phyloP scores from a whole-genome alignment of 2,797 vertebrate genomes.

The Chiroxiphia lanceolata region DNA sequence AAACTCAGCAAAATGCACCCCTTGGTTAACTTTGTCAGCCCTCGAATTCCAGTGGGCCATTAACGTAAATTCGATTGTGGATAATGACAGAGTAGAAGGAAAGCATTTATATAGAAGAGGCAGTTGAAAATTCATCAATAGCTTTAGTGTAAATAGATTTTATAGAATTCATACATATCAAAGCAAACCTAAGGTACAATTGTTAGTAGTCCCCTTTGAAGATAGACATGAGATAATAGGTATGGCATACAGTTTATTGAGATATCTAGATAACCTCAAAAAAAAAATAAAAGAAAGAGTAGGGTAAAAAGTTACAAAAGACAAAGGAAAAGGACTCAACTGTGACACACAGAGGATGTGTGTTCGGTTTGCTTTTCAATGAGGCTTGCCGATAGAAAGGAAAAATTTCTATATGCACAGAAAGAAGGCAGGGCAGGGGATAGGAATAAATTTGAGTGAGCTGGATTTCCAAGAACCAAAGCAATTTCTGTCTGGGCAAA shows the following conservation, averaged over 20 bases:
- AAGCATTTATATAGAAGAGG: not conserved
- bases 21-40: not conserved
- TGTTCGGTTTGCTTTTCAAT: not conserved
- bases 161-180: not conserved
- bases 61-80: not conserved
- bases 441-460: slow-evolving; percentile 5
- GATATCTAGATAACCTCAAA: not conserved
- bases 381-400: not conserved
- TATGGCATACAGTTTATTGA: not conserved
- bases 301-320: not conserved
- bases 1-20: not conserved
- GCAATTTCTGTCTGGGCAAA: slow-evolving; percentile 32
- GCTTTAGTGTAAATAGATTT: not conserved
- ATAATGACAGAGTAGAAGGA: not conserved
- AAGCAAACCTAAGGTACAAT: not conserved
- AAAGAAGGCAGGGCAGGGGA: not conserved
- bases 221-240: not conserved
- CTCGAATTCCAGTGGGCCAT: not conserved
- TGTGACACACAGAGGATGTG: not conserved
- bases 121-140: not conserved
- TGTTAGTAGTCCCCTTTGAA: not conserved
- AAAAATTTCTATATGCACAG: not conserved
- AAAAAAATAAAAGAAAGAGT: accelerated
- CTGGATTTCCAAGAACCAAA: slow-evolving; percentile 41
- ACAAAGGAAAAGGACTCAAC: not conserved